Percentiles rank a stretch among this genome's conserved stretches.
These are phyloP conservation scores for Drosophila repletoides DNA, from an alignment of 1,140 invertebrate genomes.

Conservation along the genomic window DNA sequence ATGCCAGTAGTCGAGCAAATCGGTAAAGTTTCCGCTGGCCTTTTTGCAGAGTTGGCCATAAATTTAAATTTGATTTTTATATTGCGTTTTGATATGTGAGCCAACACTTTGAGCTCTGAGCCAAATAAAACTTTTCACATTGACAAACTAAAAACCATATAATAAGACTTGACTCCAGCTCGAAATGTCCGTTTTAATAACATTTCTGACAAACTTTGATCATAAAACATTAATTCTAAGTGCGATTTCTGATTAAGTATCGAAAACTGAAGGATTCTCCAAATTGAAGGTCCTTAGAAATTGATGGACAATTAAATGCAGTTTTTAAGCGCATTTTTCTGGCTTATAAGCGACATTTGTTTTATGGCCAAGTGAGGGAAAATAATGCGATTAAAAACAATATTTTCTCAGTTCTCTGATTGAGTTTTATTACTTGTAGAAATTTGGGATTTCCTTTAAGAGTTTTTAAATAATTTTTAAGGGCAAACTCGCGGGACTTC, in stretches of 20 bases:
- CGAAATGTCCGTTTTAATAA: conserved; percentile 53
- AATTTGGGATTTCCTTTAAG: too few relatives aligned
- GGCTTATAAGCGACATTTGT: too few relatives aligned
- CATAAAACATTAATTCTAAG: conserved; percentile 46
- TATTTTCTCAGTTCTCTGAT: too few relatives aligned
- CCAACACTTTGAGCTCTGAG: conserved; percentile 38
- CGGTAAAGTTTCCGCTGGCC: conserved; percentile 59
- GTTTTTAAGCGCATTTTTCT: too few relatives aligned
- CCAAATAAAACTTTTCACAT: conserved; percentile 20
- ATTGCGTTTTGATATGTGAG: conserved; percentile 57
- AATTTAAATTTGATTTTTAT: conserved; percentile 78
- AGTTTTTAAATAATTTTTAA: too few relatives aligned
- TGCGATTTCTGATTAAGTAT: conserved; percentile 15
- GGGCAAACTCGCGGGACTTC: too few relatives aligned
- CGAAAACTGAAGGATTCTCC: not conserved
- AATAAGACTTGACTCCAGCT: conserved; percentile 13
- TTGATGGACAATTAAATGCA: too few relatives aligned
- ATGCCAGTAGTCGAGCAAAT: conserved; percentile 59
- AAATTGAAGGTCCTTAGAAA: too few relatives aligned
- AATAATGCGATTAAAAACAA: too few relatives aligned
- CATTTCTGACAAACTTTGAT: conserved; percentile 49
- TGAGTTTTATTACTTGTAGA: too few relatives aligned
- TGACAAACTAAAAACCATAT: conserved; percentile 33
- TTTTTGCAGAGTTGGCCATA: conserved; percentile 47
- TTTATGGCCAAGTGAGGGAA: too few relatives aligned